Evolutionary conservation across 35 echinoderm and acorn worm genomes (phyloP).

Genomic region (Strongylocentrotus purpuratus): DNA sequence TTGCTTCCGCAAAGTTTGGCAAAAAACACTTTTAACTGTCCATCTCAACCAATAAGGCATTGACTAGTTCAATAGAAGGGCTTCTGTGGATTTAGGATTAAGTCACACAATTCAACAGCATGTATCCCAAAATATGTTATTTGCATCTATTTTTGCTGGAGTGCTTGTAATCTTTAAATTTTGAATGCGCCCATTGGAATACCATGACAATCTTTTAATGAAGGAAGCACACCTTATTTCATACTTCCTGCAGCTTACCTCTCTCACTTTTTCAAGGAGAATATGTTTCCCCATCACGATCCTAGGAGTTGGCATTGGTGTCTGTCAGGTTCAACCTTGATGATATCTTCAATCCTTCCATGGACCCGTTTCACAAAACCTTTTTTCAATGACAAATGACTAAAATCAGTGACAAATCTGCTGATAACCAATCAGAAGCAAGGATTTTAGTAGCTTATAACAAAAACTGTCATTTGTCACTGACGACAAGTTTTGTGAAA

Average conservation of each 20-base stretch:
- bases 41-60: too few species aligned
- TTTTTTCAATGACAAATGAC: too few species aligned
- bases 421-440: too few species aligned
- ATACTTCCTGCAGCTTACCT: background rate
- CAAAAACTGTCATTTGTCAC: too few species aligned
- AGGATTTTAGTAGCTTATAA: too few species aligned
- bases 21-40: background rate
- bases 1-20: background rate
- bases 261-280: background rate
- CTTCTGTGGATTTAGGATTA: background rate
- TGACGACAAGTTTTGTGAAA: too few species aligned
- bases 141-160: too few species aligned
- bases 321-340: background rate
- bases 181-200: background rate
- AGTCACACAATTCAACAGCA: background rate
- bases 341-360: background rate
- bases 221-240: background rate
- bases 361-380: too few species aligned
- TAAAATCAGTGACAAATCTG: too few species aligned
- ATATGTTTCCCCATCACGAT: background rate
- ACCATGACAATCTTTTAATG: background rate
- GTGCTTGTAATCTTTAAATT: too few species aligned
- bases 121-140: background rate
- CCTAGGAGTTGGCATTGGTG: background rate
- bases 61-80: too few species aligned